Base-by-base conservation (phyloP, 2,888 invertebrate species). In the Cybosia mesomella region DNA sequence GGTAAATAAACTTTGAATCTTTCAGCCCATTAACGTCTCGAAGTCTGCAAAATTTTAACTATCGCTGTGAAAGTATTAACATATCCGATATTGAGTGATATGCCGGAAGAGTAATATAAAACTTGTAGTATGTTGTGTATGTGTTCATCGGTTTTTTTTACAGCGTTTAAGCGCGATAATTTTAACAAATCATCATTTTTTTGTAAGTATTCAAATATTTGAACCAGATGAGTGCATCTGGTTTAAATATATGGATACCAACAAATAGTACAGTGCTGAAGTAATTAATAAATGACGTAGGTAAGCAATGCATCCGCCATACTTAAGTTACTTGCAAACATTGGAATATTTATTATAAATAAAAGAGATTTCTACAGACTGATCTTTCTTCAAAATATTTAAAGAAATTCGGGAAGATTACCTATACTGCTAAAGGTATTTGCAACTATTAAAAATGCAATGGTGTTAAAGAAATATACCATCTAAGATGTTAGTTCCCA, bases 21-120 rank as follows among this genome's bases (percentile, higher is more conserved):
- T 75, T 74, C 63, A 70, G 65, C 68, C 69, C 69, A 74, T 75
- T 77, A 76, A 70, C 64, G 64, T 58, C 18, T 22, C 7, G 24
- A 57, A 69, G 73, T 81, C 79, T 76, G 81, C 70, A 18, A 71
- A 76, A 73, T 73, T 76, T 76, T 78, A 72, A 59, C 54, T 68
- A 72, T 64, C 76, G 73, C 74, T 74, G 70, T 78, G 67, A 71
- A 78, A 76, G 68, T 43, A 61, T 76, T 72, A 49, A 67, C 61
- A 34, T 65, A 54, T 53, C 57, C 34, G 43, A 66, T 64, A 75
- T 70, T 75, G 70, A 73, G 65, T 71, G 68, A 77, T 58, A 63
- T 58, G 68, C 59, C 53, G 58, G 71, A 68, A 61, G 69, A 77
- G 70, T 73, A 68, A 71, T 75, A 39, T 66, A 55, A 68, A 66